Base-by-base conservation (phyloP, 2,888 invertebrate genomes). In the Entomobrya proxima region DNA sequence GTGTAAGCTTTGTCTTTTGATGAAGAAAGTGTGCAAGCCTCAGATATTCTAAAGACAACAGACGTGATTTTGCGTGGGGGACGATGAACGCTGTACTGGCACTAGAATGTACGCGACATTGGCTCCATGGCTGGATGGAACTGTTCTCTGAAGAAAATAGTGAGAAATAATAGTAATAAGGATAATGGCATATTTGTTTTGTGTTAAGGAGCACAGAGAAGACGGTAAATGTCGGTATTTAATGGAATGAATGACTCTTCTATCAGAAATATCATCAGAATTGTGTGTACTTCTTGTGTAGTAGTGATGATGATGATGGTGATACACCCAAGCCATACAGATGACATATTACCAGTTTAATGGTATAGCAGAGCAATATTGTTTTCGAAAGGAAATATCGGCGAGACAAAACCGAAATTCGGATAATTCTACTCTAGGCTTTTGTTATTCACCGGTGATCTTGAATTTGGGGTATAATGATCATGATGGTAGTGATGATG, bases 181-280 rank as follows among this genome's bases (percentile, higher is more conserved):
- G 47, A 61, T 64, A 52, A 83, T 83, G 83, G 69, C 84, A 58
- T 77, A 84, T 84, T 84, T 84, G 84, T 84, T 84, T 84, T 84
- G 77, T 50, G 83, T 77, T 77, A 82, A 76, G 58, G 67, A 27
- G 47, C n/a, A 18, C 2, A 40, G 78, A 74, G 52, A 74, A 52
- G 50, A 52, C 74, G 50, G 44, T 52, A 52, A 74, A 74, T 74
- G 74, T 74, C 52, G 52, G 50, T 21, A 74, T 74, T 74, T 50
- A 74, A 74, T 74, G 44, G 74, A 74, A 74, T 74, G 74, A 84
- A 84, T 84, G 84, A 77, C 76, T 82, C 82, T 30, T n/a, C 58
- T 64, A 74, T 74, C 50, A 74, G 50, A 50, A 52, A 52, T 32
- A 32, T 50, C 47, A 47, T 32, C 74, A 52, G 5, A n/a, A 21